Evolutionary conservation across 2,113 vertebrate species (phyloP), one percentile per base, ranked within the genome.

Genomic region (Danio rerio): DNA sequence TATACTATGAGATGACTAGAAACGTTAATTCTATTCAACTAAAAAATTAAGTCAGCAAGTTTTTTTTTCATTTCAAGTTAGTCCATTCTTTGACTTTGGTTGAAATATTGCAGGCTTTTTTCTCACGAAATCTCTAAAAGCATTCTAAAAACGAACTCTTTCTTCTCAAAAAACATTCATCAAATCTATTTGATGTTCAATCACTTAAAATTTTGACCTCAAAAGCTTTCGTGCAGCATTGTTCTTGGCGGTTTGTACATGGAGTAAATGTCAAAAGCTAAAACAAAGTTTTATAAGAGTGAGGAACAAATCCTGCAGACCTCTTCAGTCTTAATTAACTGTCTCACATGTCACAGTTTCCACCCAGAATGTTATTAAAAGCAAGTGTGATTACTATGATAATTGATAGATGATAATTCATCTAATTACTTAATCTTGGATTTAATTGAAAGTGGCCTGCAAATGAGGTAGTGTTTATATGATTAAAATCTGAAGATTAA

Each of bases 401-500:
- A n/a, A n/a, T n/a, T n/a, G n/a, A n/a, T n/a, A n/a, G n/a, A n/a
- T n/a, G n/a, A n/a, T 66, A 79, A 55, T 79, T 66, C 16, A 43
- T 21, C 20, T 66, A 66, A 66, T 79, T 42, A 43, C 62, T 43
- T 55, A 79, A 79, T 66, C 61, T 66, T 55, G 76, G 16, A 13
- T 66, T 65, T 53, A 55, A 52, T 15, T 65, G 49, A 65, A 79
- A 66, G 21, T 21, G 21, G 59, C 49, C 61, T n/a, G 31, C 62
- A 79, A 42, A 55, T 79, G 16, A 79, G 31, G 50, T 13, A 66
- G 49, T 42, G 10, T 79, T 78, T 52, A 83, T 80, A 49, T 4
- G 31, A 75, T 79, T 89, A 42, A 61, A 68, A 86, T 63, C 45
- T n/a, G 15, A 77, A 31, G 45, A 78, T 78, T 63, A 78, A 78